These are phyloP conservation scores for Cyprinodon variegatus DNA, from an alignment of 2,113 vertebrate genomes.

Conservation along the genomic window DNA sequence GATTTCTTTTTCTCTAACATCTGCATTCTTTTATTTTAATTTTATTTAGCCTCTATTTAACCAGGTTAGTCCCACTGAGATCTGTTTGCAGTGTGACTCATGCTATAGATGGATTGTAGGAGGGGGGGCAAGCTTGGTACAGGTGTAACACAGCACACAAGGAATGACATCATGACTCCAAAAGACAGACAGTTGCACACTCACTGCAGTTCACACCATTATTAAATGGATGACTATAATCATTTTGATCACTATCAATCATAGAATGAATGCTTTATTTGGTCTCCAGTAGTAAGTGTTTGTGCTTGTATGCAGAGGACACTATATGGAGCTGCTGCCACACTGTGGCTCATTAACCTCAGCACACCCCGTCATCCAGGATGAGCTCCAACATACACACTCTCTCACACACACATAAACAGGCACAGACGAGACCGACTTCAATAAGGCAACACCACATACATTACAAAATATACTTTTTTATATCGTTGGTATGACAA, in stretches of 20 bases:
- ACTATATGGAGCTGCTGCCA: conserved; percentile 67
- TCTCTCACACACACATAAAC: conserved; percentile 16
- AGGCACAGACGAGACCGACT: conserved; percentile 42
- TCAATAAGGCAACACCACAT: conserved; percentile 62
- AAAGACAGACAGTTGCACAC: background rate
- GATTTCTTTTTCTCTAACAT: too few relatives aligned
- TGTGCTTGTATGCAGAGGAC: background rate
- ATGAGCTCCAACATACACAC: background rate
- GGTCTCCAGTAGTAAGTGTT: background rate
- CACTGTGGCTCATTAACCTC: conserved; percentile 67
- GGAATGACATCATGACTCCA: conserved; percentile 11
- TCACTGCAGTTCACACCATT: background rate
- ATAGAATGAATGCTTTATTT: background rate
- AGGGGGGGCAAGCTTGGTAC: conserved; percentile 18
- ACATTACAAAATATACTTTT: conserved; percentile 79
- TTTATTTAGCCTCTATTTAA: too few relatives aligned
- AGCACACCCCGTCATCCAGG: conserved; percentile 38
- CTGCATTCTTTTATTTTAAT: too few relatives aligned
- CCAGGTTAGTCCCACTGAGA: too few relatives aligned
- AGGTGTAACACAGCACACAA: conserved; percentile 16
- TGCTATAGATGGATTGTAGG: conserved; percentile 24
- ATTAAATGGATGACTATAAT: background rate
- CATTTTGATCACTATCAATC: background rate
- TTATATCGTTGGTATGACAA: conserved; percentile 63
- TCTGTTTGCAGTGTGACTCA: conserved; percentile 43